Percentiles rank a stretch among this genome's conserved stretches.
These are phyloP conservation scores for Microplitis deprimator DNA, from an alignment of 2,888 invertebrate genomes.

Conservation along the genomic window DNA sequence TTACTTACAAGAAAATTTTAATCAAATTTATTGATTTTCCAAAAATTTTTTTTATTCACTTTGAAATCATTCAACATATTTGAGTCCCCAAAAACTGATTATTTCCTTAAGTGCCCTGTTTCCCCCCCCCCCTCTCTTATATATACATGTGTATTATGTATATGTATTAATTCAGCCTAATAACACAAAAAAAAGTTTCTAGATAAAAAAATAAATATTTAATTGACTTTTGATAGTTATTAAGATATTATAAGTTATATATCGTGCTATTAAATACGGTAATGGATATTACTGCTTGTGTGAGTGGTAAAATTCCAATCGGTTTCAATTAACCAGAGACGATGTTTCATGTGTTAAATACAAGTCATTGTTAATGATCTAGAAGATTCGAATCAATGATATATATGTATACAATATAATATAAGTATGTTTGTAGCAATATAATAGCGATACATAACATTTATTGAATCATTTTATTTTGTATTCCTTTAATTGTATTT, in stretches of 20 bases:
- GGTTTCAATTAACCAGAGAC: conserved; percentile 9
- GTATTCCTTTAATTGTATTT: neutral
- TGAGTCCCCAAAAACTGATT: no score
- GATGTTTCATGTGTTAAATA: conserved; percentile 16
- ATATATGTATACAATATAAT: neutral
- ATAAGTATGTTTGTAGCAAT: conserved; percentile 3
- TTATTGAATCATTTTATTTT: neutral
- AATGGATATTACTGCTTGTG: conserved; percentile 1
- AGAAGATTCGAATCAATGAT: conserved; percentile 8
- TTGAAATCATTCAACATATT: no score
- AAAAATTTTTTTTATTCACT: no score
- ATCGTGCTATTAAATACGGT: neutral
- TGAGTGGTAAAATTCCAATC: conserved; percentile 25
- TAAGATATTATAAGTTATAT: neutral
- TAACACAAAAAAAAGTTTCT: neutral
- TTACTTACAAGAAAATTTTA: no score
- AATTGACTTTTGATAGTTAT: neutral
- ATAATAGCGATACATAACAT: neutral
- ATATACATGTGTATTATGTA: neutral
- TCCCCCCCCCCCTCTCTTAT: no score
- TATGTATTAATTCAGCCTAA: neutral
- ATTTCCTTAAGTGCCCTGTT: no score
- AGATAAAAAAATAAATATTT: neutral
- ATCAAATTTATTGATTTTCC: no score
- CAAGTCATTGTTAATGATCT: conserved; percentile 28